Evolutionary conservation across 2,797 vertebrate genomes (phyloP).

Genomic region (Buphagus erythrorhynchus): DNA sequence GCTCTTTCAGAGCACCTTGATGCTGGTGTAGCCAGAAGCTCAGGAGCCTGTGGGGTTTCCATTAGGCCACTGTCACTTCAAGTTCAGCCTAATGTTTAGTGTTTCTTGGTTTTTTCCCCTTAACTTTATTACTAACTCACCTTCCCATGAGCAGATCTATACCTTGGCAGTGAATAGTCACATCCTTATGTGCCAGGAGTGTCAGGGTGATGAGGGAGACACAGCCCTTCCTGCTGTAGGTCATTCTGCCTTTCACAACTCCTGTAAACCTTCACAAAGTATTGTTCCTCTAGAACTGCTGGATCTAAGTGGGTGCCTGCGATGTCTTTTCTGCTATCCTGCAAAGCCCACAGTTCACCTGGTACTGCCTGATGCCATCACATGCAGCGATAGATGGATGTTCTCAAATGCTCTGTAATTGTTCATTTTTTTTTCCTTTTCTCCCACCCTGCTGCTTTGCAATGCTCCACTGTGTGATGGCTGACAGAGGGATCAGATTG

Average conservation of each 20-base stretch:
- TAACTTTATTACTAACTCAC: background rate
- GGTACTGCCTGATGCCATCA: background rate
- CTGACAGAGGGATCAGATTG: background rate
- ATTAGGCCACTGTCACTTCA: background rate
- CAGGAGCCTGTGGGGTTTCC: background rate
- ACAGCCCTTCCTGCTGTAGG: background rate
- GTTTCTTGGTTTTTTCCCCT: fast-evolving
- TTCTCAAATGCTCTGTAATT: background rate
- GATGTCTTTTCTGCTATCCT: background rate
- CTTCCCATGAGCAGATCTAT: background rate
- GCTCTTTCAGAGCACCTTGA: background rate
- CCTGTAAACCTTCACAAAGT: background rate
- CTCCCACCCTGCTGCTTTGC: background rate
- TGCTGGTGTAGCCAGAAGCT: fast-evolving
- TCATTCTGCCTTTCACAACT: background rate
- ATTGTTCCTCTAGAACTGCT: background rate
- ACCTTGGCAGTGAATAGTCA: background rate
- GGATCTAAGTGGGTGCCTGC: background rate
- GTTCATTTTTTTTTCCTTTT: background rate
- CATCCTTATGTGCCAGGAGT: background rate
- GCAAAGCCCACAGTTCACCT: background rate
- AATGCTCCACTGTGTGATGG: background rate
- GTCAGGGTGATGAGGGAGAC: background rate
- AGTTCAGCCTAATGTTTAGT: background rate
- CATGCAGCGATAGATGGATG: background rate